Evolutionary conservation across 2,888 invertebrate species (phyloP).

Genomic region (Theretra japonica): DNA sequence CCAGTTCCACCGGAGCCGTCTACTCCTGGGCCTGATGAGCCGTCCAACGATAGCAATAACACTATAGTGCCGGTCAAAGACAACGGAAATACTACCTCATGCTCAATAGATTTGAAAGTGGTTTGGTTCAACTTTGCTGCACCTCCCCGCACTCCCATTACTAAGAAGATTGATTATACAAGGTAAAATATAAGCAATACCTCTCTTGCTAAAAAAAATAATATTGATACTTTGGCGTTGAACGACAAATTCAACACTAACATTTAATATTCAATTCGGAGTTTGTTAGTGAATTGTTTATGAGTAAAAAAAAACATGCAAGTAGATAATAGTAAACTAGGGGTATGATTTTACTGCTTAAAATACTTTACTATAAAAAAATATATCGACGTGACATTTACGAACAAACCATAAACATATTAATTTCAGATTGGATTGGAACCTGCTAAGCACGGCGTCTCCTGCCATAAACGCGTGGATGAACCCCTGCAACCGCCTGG

Average conservation of each 20-base stretch:
- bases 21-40: conserved; percentile 73
- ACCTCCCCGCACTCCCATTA: conserved; percentile 96
- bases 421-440: conserved; percentile 93
- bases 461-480: conserved; percentile 99
- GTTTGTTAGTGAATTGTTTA: too few species aligned
- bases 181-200: conserved; percentile 78
- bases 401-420: too few species aligned
- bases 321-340: too few species aligned
- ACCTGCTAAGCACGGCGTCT: conserved; percentile 96
- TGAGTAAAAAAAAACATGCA: too few species aligned
- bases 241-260: too few species aligned
- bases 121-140: conserved; percentile 99
- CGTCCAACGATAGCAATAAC: conserved; percentile 64
- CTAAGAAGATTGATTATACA: conserved; percentile 96
- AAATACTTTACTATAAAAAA: too few species aligned
- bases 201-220: too few species aligned
- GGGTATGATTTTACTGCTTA: too few species aligned
- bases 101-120: conserved; percentile 93
- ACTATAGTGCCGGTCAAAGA: conserved; percentile 83
- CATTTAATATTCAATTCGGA: too few species aligned
- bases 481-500: conserved; percentile 96
- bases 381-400: too few species aligned
- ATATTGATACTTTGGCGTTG: too few species aligned
- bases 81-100: conserved; percentile 92
- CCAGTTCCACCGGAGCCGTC: conserved; percentile 66